Conservation (phyloP, 2,797 vertebrate genomes). For the Poeciliopsis presidionis region DNA sequence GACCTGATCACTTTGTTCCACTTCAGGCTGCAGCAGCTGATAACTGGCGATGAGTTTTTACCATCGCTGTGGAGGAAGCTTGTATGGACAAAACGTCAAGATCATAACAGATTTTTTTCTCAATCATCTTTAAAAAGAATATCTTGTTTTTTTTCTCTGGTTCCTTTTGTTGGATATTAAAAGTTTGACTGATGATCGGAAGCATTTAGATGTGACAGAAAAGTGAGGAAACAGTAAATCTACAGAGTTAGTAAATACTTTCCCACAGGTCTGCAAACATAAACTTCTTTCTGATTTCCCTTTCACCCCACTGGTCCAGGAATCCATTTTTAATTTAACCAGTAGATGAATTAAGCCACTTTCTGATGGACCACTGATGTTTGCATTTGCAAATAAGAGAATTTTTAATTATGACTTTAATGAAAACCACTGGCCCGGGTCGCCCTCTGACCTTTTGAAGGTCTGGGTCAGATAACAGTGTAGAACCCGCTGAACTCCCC, state of each 20-base stretch:
- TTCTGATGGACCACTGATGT: background rate
- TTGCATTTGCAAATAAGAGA: background rate
- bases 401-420: background rate
- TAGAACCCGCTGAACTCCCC: conserved; percentile 14
- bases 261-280: background rate
- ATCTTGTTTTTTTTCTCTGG: background rate
- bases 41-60: background rate
- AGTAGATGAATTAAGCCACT: background rate
- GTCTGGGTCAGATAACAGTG: background rate
- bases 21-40: background rate
- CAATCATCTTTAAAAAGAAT: background rate
- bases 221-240: background rate
- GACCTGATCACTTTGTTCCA: too few species aligned
- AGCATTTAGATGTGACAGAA: background rate
- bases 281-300: background rate
- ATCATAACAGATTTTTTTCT: background rate
- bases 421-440: background rate
- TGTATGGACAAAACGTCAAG: background rate
- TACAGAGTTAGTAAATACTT: background rate
- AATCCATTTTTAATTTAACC: background rate
- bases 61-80: background rate
- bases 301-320: background rate
- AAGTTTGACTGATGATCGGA: background rate
- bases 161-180: background rate
- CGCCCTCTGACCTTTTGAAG: background rate